Evolutionary conservation across 2,888 invertebrate genomes (phyloP).

Genomic region (Agonopterix subpropinquella): DNA sequence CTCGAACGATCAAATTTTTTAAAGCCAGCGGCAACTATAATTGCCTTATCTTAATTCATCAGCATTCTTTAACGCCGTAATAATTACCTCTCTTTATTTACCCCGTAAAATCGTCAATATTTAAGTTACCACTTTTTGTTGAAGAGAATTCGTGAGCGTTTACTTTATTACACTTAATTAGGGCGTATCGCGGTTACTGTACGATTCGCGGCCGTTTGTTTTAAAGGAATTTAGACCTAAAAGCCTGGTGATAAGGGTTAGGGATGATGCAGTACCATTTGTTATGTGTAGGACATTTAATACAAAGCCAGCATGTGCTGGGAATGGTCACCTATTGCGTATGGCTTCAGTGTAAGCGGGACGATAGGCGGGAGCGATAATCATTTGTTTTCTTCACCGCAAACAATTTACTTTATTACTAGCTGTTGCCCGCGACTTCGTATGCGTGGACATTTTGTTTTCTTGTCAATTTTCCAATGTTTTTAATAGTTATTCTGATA

Average conservation of each 20-base stretch:
- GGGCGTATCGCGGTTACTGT: conserved; percentile 15
- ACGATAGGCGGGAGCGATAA: not conserved
- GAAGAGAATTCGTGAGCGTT: conserved; percentile 15
- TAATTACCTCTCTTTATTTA: no score
- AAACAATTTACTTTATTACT: no score
- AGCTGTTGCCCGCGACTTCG: no score
- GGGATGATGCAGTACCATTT: not conserved
- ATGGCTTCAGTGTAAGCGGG: conserved; percentile 20
- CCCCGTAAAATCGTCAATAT: not conserved
- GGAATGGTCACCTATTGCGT: conserved; percentile 25
- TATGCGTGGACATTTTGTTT: no score
- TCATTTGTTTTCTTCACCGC: no score
- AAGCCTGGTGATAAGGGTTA: not conserved
- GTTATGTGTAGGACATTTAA: conserved; percentile 22
- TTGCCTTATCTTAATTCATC: no score
- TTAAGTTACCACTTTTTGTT: not conserved
- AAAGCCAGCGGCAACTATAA: no score
- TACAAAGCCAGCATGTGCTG: conserved; percentile 36
- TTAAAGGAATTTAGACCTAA: not conserved
- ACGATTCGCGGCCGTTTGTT: not conserved
- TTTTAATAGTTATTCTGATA: no score
- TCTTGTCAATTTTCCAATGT: no score
- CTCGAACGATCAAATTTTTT: no score
- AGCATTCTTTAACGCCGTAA: no score
- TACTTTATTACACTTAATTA: conserved; percentile 41